A percentile compares a stretch with the other conserved stretches of the same genome.
These are phyloP conservation scores for Scopus umbretta DNA, from an alignment of 2,113 vertebrate genomes.

Conservation along the genomic window DNA sequence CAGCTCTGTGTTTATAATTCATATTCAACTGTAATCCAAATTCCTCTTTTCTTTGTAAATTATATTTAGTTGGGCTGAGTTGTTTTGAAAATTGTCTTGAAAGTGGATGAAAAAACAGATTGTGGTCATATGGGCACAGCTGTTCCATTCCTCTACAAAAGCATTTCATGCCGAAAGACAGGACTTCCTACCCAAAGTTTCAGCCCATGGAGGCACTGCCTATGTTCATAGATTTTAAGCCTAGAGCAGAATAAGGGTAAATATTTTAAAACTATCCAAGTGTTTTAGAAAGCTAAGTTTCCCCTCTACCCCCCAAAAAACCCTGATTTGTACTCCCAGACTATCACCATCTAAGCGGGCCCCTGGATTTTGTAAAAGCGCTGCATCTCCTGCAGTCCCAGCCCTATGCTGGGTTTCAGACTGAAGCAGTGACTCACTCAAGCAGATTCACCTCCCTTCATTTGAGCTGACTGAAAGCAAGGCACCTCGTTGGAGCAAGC, in stretches of 20 bases:
- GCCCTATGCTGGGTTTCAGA: background rate
- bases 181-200: background rate
- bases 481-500: background rate
- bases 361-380: background rate
- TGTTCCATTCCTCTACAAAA: background rate
- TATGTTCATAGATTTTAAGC: background rate
- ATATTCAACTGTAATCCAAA: background rate
- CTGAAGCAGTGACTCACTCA: background rate
- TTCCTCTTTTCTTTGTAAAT: background rate
- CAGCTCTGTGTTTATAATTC: background rate
- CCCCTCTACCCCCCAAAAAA: background rate
- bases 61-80: background rate
- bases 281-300: background rate
- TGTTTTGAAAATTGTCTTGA: background rate
- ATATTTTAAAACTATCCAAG: background rate
- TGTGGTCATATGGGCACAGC: background rate
- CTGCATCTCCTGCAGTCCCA: background rate
- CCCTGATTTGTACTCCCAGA: background rate
- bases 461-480: background rate
- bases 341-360: background rate
- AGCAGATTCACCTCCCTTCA: background rate
- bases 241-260: background rate
- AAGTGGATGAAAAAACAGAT: background rate
- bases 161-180: background rate
- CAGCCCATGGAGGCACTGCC: background rate